Evolutionary conservation across 2,888 invertebrate species (phyloP), one percentile per base, ranked within the genome.

Genomic region (Blera fallax): DNA sequence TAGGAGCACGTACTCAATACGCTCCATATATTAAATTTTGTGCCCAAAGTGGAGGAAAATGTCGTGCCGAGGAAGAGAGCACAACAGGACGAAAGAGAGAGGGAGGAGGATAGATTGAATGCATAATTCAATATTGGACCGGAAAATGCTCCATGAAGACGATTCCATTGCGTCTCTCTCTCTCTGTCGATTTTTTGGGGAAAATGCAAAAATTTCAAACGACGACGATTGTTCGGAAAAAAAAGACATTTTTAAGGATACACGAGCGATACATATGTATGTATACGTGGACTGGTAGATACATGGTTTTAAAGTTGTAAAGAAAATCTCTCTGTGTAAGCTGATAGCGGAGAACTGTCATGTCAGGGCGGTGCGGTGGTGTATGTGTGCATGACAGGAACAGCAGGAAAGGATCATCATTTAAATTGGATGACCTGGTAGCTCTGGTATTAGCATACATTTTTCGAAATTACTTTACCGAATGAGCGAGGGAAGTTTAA

Each of bases 41-140:
- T 69, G 50, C 69, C 54, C 29, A 69, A 73, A 52, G 48, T 67
- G 37, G 52, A 43, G 58, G 18, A 45, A 80, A 69, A 40, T 64
- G 54, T 40, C n/a, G 58, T n/a, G 40, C 14, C 34, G 60, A 18
- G 32, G 7, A 32, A 8, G 10, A 8, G 7, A 8, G 32, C 29
- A 1, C 2, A 8, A 34, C 32, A 50, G 40, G 52, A 10, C n/a
- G n/a, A 18, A 24, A 14, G 54, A 21, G 48, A 56, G 54, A 24
- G 18, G 52, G 29, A 40, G 32, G 14, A 29, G 56, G 29, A 32
- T 29, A 40, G 73, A 84, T 79, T 84, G 69, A 50, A 84, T 84
- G 69, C 83, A 84, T 84, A 84, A 84, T 84, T 84, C 83, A 84
- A 84, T 79, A 72, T 78, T 74, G 37, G 50, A 79, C 73, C 73